Percentiles rank a stretch among this genome's conserved stretches.
Conservation (phyloP, 92 coral and sea anemone species). For the Paramuricea clavata region DNA sequence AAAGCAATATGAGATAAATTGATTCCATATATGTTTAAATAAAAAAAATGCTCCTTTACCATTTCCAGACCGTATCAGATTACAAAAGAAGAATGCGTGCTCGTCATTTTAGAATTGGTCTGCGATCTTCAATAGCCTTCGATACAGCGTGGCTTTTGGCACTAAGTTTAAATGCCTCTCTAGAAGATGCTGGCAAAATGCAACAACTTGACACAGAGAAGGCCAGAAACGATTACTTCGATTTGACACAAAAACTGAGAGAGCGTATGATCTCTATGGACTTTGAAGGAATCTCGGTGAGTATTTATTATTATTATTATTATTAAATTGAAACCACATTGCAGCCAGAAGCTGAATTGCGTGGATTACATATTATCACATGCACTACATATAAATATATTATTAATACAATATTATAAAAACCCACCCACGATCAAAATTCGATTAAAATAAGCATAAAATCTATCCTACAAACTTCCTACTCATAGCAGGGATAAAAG, state of each 20-base stretch:
- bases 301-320: not conserved
- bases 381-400: too few species aligned
- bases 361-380: too few species aligned
- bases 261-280: slow-evolving; percentile 18
- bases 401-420: too few species aligned
- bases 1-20: too few species aligned
- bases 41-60: too few species aligned
- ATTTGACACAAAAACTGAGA: not conserved
- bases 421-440: too few species aligned
- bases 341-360: too few species aligned
- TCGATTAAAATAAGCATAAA: too few species aligned
- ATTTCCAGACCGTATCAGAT: slow-evolving; percentile 18
- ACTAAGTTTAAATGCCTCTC: slow-evolving; percentile 25
- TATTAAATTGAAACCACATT: too few species aligned
- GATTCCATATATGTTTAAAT: too few species aligned
- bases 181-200: slow-evolving; percentile 5
- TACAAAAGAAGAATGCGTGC: not conserved
- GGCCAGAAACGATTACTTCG: not conserved
- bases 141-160: slow-evolving; percentile 40
- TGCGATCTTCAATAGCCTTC: slow-evolving; percentile 33
- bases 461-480: too few species aligned
- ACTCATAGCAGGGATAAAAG: too few species aligned
- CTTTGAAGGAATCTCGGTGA: slow-evolving; percentile 49
- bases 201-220: not conserved
- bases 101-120: not conserved